Base-by-base conservation (phyloP, 2,797 vertebrate genomes). In the Sciurus carolinensis region DNA sequence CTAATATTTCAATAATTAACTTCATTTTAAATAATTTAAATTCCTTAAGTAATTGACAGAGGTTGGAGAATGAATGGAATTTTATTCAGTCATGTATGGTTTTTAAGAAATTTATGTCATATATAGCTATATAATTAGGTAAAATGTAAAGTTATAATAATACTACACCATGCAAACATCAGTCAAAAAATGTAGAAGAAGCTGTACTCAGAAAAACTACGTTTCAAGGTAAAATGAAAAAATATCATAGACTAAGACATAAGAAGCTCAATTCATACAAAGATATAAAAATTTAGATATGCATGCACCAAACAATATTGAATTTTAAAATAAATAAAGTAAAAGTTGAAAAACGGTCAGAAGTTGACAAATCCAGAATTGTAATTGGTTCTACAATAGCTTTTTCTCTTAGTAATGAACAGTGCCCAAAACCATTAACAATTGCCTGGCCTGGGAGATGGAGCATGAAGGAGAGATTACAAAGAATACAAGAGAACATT, bases 351-450 rank as follows among this genome's bases (percentile, higher is more conserved):
- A 12, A 59, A 42, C 26, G 5, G 2, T 33, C 20, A 33, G n/a
- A n/a, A 24, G 7, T 42, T 12, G 18, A 22, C 18, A 59, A 71
- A 59, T 73, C 36, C 0, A 54, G 8, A 26, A 5, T 4, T 28
- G 12, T 33, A 44, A 7, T 9, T 33, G 17, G 3, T 1, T 1
- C n/a, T 44, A 54, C 8, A 20, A 12, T 9, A 30, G 10, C 26
- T 42, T 3, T 86, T 28, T 54, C 28, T 22, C 4, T 7, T 11
- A 18, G n/a, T 24, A 5, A 69, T 15, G 4, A 18, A 13, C 47
- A 39, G 67, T 3, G 36, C 17, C 7, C 3, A 8, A 20, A 52
- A 77, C 6, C 18, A 14, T 36, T 6, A 50, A 15, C 9, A 0
- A 3, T 13, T 10, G 33, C 33, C 7, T 18, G 64, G 33, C 6